Evolutionary conservation across 2,113 vertebrate species (phyloP).

Genomic region (Argyrosomus japonicus): DNA sequence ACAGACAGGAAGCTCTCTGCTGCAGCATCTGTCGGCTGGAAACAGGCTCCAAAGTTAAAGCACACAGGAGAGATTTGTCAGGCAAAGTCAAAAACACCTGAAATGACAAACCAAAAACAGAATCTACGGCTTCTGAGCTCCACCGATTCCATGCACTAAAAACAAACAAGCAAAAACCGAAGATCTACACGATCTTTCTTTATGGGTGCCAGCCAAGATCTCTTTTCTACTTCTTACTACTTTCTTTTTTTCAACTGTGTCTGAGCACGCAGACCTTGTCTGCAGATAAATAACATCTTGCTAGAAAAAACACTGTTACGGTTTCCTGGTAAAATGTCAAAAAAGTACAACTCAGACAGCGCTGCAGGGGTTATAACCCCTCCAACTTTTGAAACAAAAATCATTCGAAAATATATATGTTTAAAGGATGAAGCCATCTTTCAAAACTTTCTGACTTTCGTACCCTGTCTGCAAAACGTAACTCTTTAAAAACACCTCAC

Average conservation of each 20-base stretch:
- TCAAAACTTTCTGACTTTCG: neutral
- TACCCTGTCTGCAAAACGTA: neutral
- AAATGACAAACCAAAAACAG: neutral
- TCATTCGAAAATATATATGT: neutral
- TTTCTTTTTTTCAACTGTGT: neutral
- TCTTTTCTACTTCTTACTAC: neutral
- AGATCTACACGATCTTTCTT: neutral
- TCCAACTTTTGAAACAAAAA: neutral
- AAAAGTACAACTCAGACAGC: neutral
- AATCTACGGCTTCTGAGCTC: neutral
- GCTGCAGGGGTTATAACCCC: neutral
- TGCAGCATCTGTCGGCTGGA: constrained; percentile 27
- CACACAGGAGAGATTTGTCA: neutral
- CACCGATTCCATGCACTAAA: neutral
- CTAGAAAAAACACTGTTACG: neutral
- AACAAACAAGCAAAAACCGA: neutral
- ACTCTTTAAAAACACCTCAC: neutral
- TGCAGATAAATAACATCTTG: neutral
- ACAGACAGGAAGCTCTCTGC: constrained; percentile 16
- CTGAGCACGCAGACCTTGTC: neutral
- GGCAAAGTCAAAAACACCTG: neutral
- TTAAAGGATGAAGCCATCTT: neutral
- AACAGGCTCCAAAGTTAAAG: neutral
- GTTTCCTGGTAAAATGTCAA: neutral
- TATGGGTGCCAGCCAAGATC: neutral